Conservation (phyloP, 2,888 invertebrate genomes). For the Sesia bembeciformis region DNA sequence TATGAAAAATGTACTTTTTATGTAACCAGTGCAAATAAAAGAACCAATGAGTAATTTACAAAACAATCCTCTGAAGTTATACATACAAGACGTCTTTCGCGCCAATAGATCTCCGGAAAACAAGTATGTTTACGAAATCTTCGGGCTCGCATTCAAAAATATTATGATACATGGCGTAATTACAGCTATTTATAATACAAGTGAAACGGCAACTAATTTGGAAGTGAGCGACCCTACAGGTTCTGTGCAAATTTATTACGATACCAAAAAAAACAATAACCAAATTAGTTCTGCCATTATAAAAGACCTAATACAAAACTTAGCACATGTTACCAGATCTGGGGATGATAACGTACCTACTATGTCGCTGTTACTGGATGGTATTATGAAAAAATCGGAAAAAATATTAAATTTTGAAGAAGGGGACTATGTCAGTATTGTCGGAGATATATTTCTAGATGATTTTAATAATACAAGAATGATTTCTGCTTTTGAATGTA, state of each 20-base stretch:
- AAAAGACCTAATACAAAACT: constrained; percentile 32
- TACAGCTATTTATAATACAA: constrained; percentile 43
- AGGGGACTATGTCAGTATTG: constrained; percentile 39
- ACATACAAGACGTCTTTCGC: constrained; percentile 60
- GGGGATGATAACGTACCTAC: constrained; percentile 36
- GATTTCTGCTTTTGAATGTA: constrained; percentile 49
- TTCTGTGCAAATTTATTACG: constrained; percentile 47
- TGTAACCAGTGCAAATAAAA: not conserved
- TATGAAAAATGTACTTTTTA: too few species aligned
- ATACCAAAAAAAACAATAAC: constrained; percentile 37
- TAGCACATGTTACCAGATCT: constrained; percentile 27
- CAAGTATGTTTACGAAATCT: constrained; percentile 54
- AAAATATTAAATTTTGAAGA: constrained; percentile 27
- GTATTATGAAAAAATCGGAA: constrained; percentile 27
- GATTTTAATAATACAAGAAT: constrained; percentile 33
- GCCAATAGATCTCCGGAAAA: constrained; percentile 37
- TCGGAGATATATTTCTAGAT: constrained; percentile 60
- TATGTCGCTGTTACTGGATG: constrained; percentile 41
- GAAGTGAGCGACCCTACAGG: constrained; percentile 60
- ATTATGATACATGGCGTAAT: constrained; percentile 56
- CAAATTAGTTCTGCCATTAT: constrained; percentile 23
- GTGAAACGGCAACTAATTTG: constrained; percentile 27
- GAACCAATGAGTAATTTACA: constrained; percentile 26
- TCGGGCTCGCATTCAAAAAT: constrained; percentile 52
- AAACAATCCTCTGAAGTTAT: constrained; percentile 46